Conservation (phyloP, 2,113 vertebrate species). For the Caranx ignobilis region DNA sequence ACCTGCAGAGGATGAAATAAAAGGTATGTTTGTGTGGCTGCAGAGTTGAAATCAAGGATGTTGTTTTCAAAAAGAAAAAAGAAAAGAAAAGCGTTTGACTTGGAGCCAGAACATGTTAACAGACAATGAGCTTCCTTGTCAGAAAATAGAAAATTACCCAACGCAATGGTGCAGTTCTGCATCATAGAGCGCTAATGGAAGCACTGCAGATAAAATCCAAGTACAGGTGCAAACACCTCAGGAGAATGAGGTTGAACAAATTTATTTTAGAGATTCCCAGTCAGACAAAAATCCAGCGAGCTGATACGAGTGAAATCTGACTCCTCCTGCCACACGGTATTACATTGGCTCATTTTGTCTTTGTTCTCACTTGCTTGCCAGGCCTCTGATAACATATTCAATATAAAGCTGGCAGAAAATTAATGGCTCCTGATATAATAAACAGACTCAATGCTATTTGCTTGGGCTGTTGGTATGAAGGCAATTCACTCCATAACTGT, state of each 20-base stretch:
- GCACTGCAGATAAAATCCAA: slow-evolving; percentile 45
- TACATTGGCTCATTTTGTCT: slow-evolving; percentile 75
- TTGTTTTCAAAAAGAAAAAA: neutral
- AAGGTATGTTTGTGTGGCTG: neutral
- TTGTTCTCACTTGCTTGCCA: slow-evolving; percentile 52
- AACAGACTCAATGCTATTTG: slow-evolving; percentile 73
- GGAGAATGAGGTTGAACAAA: slow-evolving; percentile 57
- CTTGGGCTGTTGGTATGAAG: slow-evolving; percentile 57
- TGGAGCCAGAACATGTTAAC: slow-evolving; percentile 10
- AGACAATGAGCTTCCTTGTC: slow-evolving; percentile 60
- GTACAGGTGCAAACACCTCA: slow-evolving; percentile 57
- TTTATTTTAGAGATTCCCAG: slow-evolving; percentile 65
- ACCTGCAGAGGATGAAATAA: neutral
- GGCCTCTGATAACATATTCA: slow-evolving; percentile 72
- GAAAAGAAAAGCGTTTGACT: slow-evolving; percentile 1
- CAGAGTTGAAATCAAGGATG: slow-evolving; percentile 8
- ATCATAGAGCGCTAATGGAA: slow-evolving; percentile 57
- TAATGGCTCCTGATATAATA: slow-evolving; percentile 75
- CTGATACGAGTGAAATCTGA: slow-evolving; percentile 60
- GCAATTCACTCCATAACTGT: slow-evolving; percentile 63
- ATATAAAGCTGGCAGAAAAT: slow-evolving; percentile 73
- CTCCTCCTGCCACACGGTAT: slow-evolving; percentile 71
- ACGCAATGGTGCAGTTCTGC: slow-evolving; percentile 56
- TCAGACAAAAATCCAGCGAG: slow-evolving; percentile 59
- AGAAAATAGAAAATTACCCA: slow-evolving; percentile 56